A percentile compares a stretch with the other conserved stretches of the same genome.
These are phyloP conservation scores for Clusia tigrina DNA, from an alignment of 2,888 invertebrate species.

Conservation along the genomic window DNA sequence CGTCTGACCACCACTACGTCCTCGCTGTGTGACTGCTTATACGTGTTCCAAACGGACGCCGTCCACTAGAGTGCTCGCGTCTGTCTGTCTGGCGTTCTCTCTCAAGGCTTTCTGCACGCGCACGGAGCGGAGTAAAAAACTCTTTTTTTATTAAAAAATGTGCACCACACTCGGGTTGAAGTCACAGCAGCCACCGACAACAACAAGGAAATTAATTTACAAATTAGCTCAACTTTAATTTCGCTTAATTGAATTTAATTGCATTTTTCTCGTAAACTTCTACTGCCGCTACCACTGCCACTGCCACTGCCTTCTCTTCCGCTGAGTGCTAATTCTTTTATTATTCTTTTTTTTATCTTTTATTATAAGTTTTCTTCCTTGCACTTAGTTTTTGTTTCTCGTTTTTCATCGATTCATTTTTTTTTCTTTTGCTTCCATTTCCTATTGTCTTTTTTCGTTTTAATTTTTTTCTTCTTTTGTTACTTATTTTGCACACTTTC, in stretches of 20 bases:
- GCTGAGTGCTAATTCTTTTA: conserved; percentile 31
- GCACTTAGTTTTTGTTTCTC: conserved; percentile 12
- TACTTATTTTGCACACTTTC: too few relatives aligned
- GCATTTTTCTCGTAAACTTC: conserved; percentile 36
- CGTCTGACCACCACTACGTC: too few relatives aligned
- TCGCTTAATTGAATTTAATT: conserved; percentile 58
- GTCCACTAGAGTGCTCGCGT: too few relatives aligned
- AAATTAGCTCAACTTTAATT: conserved; percentile 46
- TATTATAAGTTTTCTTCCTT: conserved; percentile 24
- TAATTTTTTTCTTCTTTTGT: conserved; percentile 23
- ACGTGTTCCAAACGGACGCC: too few relatives aligned
- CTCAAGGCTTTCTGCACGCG: too few relatives aligned
- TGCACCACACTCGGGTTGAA: background rate
- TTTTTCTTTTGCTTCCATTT: conserved; percentile 32
- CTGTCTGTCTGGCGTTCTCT: too few relatives aligned
- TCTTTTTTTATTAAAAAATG: background rate
- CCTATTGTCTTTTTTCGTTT: conserved; percentile 29
- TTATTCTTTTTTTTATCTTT: conserved; percentile 6
- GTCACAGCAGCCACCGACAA: too few relatives aligned
- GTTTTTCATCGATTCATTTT: conserved; percentile 33
- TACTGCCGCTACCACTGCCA: background rate
- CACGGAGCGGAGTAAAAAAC: conserved; percentile 27
- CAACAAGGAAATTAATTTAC: conserved; percentile 40
- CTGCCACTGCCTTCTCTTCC: conserved; percentile 14
- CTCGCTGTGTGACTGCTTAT: too few relatives aligned